These are phyloP conservation scores for Lagocephalus sceleratus DNA, from an alignment of 2,797 vertebrate species.

Conservation along the genomic window DNA sequence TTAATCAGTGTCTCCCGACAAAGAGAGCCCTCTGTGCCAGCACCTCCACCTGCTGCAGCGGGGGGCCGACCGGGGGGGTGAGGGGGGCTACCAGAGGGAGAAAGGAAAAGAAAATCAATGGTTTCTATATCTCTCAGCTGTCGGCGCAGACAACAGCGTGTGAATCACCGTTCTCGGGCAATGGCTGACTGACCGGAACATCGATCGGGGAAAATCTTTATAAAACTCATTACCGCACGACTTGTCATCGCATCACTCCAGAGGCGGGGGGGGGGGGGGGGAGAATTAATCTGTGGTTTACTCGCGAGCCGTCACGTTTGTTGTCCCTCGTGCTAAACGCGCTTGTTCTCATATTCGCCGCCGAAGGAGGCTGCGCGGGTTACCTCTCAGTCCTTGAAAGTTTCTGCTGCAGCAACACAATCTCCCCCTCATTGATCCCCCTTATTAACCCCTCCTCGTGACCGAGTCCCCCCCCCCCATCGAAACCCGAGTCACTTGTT, in stretches of 20 bases:
- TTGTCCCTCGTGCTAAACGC: slow-evolving; percentile 8
- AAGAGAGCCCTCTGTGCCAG: slow-evolving; percentile 17
- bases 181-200: slow-evolving; percentile 73
- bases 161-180: slow-evolving; percentile 71
- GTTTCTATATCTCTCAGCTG: slow-evolving; percentile 65
- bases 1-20: slow-evolving; percentile 72
- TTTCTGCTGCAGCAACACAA: slow-evolving; percentile 34
- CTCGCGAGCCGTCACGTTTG: slow-evolving; percentile 31
- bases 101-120: slow-evolving; percentile 68
- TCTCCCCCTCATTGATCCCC: slow-evolving; percentile 56
- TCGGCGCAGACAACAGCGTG: slow-evolving; percentile 56
- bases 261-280: background rate
- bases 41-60: slow-evolving; percentile 15
- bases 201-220: slow-evolving; percentile 80
- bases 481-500: slow-evolving; percentile 52
- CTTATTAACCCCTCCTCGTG: slow-evolving; percentile 65
- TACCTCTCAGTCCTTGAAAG: slow-evolving; percentile 9
- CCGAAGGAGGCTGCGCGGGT: slow-evolving; percentile 16
- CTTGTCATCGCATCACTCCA: slow-evolving; percentile 61
- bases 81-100: slow-evolving; percentile 22
- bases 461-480: slow-evolving; percentile 38
- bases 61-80: background rate
- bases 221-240: slow-evolving; percentile 75
- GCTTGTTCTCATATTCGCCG: slow-evolving; percentile 10
- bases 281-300: slow-evolving; percentile 55